These are phyloP conservation scores for Eurystomus glaucurus DNA, from an alignment of 2,797 vertebrate species.

Conservation along the genomic window DNA sequence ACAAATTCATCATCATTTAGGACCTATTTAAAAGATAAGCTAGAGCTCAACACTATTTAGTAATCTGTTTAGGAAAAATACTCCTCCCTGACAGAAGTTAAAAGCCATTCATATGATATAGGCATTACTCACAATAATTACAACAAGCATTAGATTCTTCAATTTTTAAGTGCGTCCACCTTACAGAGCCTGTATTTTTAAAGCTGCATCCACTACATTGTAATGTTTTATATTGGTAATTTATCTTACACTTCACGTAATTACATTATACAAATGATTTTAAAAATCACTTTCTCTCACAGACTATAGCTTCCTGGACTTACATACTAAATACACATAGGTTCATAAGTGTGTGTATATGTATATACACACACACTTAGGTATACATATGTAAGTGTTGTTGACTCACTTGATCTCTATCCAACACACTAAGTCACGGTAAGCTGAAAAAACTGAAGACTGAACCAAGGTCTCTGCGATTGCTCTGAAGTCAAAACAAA, in stretches of 20 bases:
- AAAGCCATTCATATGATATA: neutral
- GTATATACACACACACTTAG: neutral
- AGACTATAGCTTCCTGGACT: neutral
- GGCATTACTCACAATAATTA: neutral
- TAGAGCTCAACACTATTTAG: neutral
- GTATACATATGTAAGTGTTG: neutral
- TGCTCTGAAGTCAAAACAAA: neutral
- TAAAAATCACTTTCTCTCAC: neutral
- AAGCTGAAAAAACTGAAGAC: neutral
- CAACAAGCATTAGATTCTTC: neutral
- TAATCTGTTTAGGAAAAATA: neutral
- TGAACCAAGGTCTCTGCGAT: neutral
- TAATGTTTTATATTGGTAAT: neutral
- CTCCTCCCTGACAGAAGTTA: neutral
- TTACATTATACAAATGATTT: neutral
- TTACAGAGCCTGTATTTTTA: neutral
- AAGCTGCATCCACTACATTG: neutral
- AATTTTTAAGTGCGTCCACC: neutral
- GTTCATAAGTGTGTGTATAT: neutral
- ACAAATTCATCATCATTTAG: neutral
- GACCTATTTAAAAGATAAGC: neutral
- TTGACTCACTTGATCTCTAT: neutral
- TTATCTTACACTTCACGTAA: neutral
- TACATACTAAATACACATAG: neutral
- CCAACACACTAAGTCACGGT: neutral